phyloP scores from a whole-genome alignment of 2,113 vertebrate species.

The Poecile atricapillus region DNA sequence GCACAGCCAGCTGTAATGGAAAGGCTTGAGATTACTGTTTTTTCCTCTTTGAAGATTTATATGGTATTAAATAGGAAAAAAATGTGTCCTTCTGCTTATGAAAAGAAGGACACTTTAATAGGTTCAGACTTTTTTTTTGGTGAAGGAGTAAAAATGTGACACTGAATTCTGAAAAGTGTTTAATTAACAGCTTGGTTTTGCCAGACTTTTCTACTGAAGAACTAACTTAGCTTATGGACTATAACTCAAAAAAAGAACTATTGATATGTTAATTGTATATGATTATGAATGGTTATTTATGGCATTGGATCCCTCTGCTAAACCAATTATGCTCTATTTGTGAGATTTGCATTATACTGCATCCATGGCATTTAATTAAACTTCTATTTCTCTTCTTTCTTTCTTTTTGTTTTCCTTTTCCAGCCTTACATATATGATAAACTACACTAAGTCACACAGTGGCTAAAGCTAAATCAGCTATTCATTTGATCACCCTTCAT shows the following conservation, averaged over 20 bases:
- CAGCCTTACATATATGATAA: constrained; percentile 14
- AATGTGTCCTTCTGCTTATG: background rate
- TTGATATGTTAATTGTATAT: constrained; percentile 74
- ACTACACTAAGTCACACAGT: constrained; percentile 8
- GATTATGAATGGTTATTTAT: constrained; percentile 73
- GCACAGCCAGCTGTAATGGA: background rate
- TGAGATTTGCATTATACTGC: constrained; percentile 67
- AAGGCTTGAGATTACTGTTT: background rate
- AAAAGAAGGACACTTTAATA: constrained; percentile 34
- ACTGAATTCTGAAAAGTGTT: constrained; percentile 64
- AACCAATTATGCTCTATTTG: constrained; percentile 72
- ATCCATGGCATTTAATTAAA: constrained; percentile 60
- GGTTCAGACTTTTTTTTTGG: constrained; percentile 36
- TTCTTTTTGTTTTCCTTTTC: constrained; percentile 21
- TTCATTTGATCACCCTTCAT: background rate
- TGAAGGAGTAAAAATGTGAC: constrained; percentile 42
- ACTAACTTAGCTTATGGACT: constrained; percentile 69
- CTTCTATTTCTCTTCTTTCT: constrained; percentile 53
- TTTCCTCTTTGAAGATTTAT: background rate
- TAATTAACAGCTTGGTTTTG: constrained; percentile 70
- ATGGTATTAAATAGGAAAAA: constrained; percentile 31
- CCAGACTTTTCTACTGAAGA: constrained; percentile 62
- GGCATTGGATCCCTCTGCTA: constrained; percentile 69
- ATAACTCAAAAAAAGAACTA: constrained; percentile 69
- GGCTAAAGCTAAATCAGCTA: constrained; percentile 51